A percentile compares a stretch with the other conserved stretches of the same genome.
Conservation (phyloP, 2,797 vertebrate species). For the Fringilla coelebs region DNA sequence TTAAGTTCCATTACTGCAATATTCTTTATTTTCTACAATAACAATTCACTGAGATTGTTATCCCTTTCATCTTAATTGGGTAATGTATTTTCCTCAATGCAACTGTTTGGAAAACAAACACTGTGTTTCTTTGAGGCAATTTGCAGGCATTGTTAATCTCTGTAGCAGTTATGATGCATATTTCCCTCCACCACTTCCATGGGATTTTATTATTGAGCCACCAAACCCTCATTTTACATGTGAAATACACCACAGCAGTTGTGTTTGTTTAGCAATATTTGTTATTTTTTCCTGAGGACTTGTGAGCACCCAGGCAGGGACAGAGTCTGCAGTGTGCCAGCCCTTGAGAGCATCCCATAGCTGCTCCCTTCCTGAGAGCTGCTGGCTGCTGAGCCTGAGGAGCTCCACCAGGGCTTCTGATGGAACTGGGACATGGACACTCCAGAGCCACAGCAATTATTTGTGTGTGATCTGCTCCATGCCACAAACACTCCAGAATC, state of each 20-base stretch:
- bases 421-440: not conserved
- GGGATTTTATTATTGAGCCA: not conserved
- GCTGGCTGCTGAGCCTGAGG: not conserved
- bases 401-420: not conserved
- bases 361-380: not conserved
- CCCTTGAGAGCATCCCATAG: not conserved
- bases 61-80: slow-evolving; percentile 61
- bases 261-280: not conserved
- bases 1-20: slow-evolving; percentile 51
- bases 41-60: slow-evolving; percentile 44
- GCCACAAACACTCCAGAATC: not conserved
- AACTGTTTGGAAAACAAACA: not conserved
- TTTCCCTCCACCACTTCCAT: not conserved
- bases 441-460: not conserved
- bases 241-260: not conserved
- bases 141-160: slow-evolving; percentile 45
- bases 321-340: not conserved
- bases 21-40: slow-evolving; percentile 56
- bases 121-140: not conserved
- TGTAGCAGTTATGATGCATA: not conserved
- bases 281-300: not conserved
- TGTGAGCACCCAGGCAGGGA: accelerated
- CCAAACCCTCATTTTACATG: not conserved
- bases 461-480: not conserved
- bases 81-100: slow-evolving; percentile 52